These are phyloP conservation scores for Colaptes auratus DNA, from an alignment of 2,113 vertebrate species.

Conservation along the genomic window DNA sequence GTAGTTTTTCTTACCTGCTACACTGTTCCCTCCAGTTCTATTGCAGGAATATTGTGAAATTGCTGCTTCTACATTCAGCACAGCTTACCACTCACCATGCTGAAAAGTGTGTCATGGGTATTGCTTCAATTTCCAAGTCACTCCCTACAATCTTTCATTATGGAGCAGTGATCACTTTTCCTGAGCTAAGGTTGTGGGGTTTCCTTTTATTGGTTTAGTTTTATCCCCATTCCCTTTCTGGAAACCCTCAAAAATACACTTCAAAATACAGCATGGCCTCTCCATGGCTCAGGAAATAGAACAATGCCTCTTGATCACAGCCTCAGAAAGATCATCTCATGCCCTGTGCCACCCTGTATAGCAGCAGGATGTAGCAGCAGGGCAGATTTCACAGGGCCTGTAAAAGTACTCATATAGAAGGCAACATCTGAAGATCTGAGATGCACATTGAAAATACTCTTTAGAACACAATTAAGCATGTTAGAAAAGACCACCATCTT, in stretches of 20 bases:
- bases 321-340: not conserved
- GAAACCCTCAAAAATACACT: not conserved
- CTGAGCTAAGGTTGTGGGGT: not conserved
- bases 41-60: not conserved
- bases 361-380: not conserved
- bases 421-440: not conserved
- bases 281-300: not conserved
- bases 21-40: not conserved
- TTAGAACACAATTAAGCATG: not conserved
- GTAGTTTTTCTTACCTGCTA: not conserved
- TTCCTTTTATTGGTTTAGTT: not conserved
- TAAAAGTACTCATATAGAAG: not conserved
- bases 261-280: not conserved
- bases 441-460: not conserved
- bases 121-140: not conserved
- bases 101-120: not conserved
- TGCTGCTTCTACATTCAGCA: not conserved
- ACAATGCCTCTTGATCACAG: not conserved
- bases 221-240: not conserved
- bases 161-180: not conserved
- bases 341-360: not conserved
- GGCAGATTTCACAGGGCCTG: not conserved
- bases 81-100: not conserved
- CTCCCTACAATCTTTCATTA: not conserved
- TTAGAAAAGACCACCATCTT: not conserved